Evolutionary conservation across 2,113 vertebrate species (phyloP).

Genomic region (Triplophysa rosa): DNA sequence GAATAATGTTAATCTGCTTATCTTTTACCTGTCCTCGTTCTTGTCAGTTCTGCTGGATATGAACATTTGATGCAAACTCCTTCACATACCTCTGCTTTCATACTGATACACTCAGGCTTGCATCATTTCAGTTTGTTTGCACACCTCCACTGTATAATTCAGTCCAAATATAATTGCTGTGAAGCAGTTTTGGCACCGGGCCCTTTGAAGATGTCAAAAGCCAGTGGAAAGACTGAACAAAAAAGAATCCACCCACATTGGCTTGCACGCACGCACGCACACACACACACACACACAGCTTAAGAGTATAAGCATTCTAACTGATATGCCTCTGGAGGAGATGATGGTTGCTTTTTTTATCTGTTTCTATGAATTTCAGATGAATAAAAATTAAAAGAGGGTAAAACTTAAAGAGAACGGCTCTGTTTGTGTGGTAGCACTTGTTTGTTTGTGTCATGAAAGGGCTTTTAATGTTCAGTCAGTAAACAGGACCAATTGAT

Average conservation of each 20-base stretch:
- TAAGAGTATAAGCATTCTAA: neutral
- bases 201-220: constrained; percentile 35
- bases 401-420: constrained; percentile 12
- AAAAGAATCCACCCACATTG: constrained; percentile 8
- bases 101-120: constrained; percentile 34
- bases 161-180: neutral
- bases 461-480: neutral
- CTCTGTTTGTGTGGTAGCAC: neutral
- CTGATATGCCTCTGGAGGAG: constrained; percentile 18
- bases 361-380: constrained; percentile 56
- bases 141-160: constrained; percentile 4
- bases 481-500: neutral
- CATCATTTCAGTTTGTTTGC: constrained; percentile 21
- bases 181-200: constrained; percentile 28
- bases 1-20: constrained; percentile 3
- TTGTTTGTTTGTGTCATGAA: constrained; percentile 28
- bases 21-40: neutral
- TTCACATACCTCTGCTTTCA: constrained; percentile 16
- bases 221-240: constrained; percentile 12
- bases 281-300: constrained; percentile 2
- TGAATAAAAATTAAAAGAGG: constrained; percentile 42
- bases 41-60: neutral
- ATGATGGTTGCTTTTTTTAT: constrained; percentile 51
- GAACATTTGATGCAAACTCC: neutral
- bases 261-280: constrained; percentile 1